Evolutionary conservation across 92 coral and sea anemone genomes (phyloP).

Genomic region (Parazoanthus atlanticus): DNA sequence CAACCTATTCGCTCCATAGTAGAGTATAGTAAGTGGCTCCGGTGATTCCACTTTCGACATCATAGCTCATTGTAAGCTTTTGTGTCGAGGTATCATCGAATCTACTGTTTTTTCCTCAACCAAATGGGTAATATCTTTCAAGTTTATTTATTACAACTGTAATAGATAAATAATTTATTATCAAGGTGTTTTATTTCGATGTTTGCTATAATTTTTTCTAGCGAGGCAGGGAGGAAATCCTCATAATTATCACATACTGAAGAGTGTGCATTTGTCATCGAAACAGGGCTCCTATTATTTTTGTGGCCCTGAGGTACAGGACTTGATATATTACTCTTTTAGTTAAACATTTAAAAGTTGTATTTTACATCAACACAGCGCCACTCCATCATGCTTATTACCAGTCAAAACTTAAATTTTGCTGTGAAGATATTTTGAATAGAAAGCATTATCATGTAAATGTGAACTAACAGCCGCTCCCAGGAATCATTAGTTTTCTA

Average conservation of each 20-base stretch:
- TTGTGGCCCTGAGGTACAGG: neutral
- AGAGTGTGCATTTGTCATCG: neutral
- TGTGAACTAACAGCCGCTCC: neutral
- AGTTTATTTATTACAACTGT: slow-evolving; percentile 4
- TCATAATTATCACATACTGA: neutral
- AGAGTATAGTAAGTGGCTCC: no score
- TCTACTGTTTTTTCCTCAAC: neutral
- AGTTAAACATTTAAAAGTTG: neutral
- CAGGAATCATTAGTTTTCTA: slow-evolving; percentile 23
- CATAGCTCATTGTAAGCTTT: neutral
- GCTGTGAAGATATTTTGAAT: slow-evolving; percentile 10
- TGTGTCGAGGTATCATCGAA: neutral
- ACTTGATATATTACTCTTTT: neutral
- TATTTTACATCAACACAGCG: neutral
- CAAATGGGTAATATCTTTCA: neutral
- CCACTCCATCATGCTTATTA: neutral
- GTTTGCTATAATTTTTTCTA: neutral
- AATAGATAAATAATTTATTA: slow-evolving; percentile 23
- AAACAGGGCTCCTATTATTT: neutral
- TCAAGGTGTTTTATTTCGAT: neutral
- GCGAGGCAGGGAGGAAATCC: neutral
- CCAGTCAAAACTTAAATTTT: slow-evolving; percentile 20
- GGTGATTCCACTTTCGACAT: neutral
- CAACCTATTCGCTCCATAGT: neutral
- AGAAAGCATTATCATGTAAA: slow-evolving; percentile 23